Conservation (phyloP, 2,113 vertebrate genomes). For the Hydrolagus affinis region DNA sequence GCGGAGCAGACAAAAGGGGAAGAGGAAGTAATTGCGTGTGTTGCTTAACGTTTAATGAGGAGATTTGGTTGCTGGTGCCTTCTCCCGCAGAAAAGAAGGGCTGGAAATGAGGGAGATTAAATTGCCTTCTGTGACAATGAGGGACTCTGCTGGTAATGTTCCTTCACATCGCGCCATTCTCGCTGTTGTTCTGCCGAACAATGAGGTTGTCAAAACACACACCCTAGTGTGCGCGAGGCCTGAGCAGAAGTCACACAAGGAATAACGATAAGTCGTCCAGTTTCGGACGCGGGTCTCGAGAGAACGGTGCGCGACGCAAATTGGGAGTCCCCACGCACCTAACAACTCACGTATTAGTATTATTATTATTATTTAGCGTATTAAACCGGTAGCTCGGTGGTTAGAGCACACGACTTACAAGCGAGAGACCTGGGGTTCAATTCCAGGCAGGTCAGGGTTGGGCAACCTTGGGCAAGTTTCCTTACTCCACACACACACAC, state of each 20-base stretch:
- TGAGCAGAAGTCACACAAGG: not conserved
- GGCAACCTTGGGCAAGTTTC: too few relatives aligned
- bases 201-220: constrained; percentile 2
- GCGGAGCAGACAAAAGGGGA: not conserved
- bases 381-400: too few relatives aligned
- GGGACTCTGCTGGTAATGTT: not conserved
- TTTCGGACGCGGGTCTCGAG: too few relatives aligned
- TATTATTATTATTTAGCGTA: too few relatives aligned
- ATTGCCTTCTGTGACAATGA: not conserved
- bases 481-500: too few relatives aligned
- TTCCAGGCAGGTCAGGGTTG: too few relatives aligned
- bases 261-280: too few relatives aligned
- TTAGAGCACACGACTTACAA: too few relatives aligned
- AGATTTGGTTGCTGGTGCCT: not conserved
- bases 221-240: not conserved
- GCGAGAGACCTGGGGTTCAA: too few relatives aligned
- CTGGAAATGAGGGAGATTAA: constrained; percentile 28
- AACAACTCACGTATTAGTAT: too few relatives aligned
- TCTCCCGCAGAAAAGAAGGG: not conserved
- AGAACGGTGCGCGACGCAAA: too few relatives aligned
- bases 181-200: not conserved
- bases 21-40: constrained; percentile 1
- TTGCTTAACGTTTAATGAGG: constrained; percentile 13
- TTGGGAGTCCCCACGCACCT: too few relatives aligned
- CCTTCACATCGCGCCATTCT: not conserved